phyloP scores from a whole-genome alignment of 2,113 vertebrate genomes.

The Theristicus caerulescens region DNA sequence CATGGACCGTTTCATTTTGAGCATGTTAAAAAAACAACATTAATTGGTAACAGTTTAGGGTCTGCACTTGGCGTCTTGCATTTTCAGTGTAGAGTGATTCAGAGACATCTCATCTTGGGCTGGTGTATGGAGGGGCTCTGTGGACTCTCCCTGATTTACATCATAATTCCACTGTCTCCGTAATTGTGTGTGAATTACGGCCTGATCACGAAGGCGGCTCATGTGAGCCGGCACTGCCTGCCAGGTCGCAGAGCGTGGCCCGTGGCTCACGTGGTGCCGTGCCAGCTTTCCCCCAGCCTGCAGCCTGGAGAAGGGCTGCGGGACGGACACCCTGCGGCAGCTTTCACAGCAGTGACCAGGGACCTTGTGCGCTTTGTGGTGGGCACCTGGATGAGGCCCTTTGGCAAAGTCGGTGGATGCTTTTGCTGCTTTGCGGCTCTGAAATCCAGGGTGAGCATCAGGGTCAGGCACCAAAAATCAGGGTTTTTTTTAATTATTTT shows the following conservation, averaged over 20 bases:
- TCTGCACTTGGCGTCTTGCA: background rate
- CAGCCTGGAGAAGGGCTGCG: background rate
- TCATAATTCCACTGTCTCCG: background rate
- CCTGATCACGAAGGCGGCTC: background rate
- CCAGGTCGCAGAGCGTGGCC: background rate
- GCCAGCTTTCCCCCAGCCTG: too few species aligned
- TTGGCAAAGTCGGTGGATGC: background rate
- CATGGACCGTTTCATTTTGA: background rate
- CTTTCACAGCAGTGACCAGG: background rate
- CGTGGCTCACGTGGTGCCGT: accelerated
- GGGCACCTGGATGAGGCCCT: background rate
- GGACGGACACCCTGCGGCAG: background rate
- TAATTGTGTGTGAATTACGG: background rate
- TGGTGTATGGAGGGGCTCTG: background rate
- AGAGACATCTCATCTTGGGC: background rate
- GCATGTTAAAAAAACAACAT: background rate
- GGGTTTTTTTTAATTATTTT: background rate
- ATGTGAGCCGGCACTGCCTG: background rate
- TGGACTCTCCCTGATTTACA: background rate
- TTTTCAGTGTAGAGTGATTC: background rate
- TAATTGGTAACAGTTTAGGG: background rate
- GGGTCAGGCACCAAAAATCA: background rate
- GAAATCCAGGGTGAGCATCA: background rate
- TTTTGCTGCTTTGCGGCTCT: background rate
- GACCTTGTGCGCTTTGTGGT: accelerated